Evolutionary conservation across 2,888 invertebrate genomes (phyloP), one percentile per base, ranked within the genome.

Genomic region (Ormyrus labotus): DNA sequence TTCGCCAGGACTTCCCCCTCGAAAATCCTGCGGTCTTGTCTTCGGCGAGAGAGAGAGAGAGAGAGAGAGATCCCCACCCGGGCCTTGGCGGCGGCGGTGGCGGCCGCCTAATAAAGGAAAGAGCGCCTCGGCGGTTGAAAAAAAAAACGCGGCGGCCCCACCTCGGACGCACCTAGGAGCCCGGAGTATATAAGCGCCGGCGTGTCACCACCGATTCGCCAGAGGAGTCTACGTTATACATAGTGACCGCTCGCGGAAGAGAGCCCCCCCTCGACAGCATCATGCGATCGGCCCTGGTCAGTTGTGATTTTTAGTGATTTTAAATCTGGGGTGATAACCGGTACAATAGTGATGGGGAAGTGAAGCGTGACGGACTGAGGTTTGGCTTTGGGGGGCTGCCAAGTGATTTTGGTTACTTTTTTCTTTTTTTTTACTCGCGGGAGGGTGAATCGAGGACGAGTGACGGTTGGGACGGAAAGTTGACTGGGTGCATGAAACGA

Each of bases 101-200:
- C 34, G 34, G 34, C 34, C 34, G 34, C 34, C 34, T 34, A 34
- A 34, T 34, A 34, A 57, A 57, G 13, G 63, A 64, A 53, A 50
- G 58, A 53, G 64, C 50, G 68, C 63, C 53, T 8, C 55, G 47
- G 63, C 60, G 34, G 45, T 34, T 48, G 2, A 34, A 34, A 34
- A 1, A 34, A 34, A 34, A 34, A 34, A 61, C 45, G 34, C 51
- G 69, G n/a, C 64, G 10, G 61, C 63, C 10, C 67, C 50, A 60
- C 50, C 53, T 6, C 5, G 34, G 71, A 13, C 60, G 34, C 61
- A 58, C 51, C 74, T 53, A 47, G 50, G 70, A 48, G 55, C 57
- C 48, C 48, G 72, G 72, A 51, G 76, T 81, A 89, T 89, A 89
- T 87, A 89, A 89, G 89, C 86, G 79, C 60, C 82, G 82, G 83